A percentile compares a stretch with the other conserved stretches of the same genome.
These are phyloP conservation scores for Nyleta sp. DNA, from an alignment of 2,888 invertebrate species.

Conservation along the genomic window DNA sequence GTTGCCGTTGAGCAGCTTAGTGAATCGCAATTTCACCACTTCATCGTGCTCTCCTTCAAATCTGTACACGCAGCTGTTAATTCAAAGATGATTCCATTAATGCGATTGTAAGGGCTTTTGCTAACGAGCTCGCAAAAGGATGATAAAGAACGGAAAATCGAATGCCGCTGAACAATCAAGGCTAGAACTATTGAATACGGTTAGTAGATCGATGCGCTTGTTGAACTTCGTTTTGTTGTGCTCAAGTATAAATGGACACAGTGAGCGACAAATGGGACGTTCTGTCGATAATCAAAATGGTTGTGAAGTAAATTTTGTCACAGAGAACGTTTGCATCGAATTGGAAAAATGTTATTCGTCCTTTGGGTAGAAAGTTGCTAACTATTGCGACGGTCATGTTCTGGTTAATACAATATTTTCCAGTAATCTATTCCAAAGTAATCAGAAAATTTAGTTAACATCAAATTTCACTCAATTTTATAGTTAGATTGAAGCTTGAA, in stretches of 20 bases:
- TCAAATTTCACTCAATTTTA: too few species aligned
- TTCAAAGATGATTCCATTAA: conserved; percentile 55
- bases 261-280: not conserved
- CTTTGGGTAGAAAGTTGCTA: too few species aligned
- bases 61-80: conserved; percentile 90
- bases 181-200: not conserved
- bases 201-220: not conserved
- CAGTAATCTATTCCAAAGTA: too few species aligned
- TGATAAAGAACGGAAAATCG: conserved; percentile 34
- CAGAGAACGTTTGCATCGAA: not conserved
- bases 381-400: too few species aligned
- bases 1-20: conserved; percentile 86
- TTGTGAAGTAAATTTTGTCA: not conserved
- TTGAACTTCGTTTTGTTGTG: not conserved
- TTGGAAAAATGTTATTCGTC: too few species aligned
- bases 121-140: conserved; percentile 10
- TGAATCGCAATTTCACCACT: conserved; percentile 89
- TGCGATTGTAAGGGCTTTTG: conserved; percentile 23
- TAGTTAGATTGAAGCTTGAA: too few species aligned
- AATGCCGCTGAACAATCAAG: conserved; percentile 2
- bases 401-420: too few species aligned
- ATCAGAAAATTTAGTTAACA: too few species aligned
- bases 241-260: not conserved
- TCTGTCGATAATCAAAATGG: not conserved
- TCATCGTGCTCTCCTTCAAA: conserved; percentile 94